phyloP scores from a whole-genome alignment of 2,113 vertebrate genomes.

The Montifringilla adamsi region DNA sequence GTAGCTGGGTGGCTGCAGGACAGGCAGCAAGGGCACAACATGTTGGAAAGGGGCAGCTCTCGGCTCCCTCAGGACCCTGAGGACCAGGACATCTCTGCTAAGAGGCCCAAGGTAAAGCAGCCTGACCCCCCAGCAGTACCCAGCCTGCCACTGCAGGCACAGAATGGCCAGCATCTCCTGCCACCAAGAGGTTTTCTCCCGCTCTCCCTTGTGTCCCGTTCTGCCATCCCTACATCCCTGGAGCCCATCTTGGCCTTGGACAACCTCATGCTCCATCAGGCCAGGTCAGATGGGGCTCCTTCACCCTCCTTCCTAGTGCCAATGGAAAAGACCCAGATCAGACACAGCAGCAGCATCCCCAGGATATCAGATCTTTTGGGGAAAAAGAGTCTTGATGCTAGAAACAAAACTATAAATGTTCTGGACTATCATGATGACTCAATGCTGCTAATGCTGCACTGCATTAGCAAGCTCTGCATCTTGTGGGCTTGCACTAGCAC shows the following conservation, averaged over 20 bases:
- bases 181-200: background rate
- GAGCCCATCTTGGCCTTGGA: background rate
- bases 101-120: background rate
- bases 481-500: background rate
- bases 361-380: background rate
- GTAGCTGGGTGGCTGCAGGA: background rate
- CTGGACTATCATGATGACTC: background rate
- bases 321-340: background rate
- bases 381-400: background rate
- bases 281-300: background rate
- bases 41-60: background rate
- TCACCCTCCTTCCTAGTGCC: background rate
- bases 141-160: background rate
- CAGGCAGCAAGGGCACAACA: fast-evolving
- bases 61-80: background rate
- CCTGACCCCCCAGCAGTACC: background rate
- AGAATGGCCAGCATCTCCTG: fast-evolving
- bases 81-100: background rate
- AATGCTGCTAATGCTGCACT: background rate
- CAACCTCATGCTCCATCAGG: background rate
- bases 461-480: background rate
- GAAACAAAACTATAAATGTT: background rate
- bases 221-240: background rate
- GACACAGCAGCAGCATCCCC: background rate
- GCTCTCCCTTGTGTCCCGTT: background rate